phyloP scores from a whole-genome alignment of 2,888 invertebrate species.

The Megaustenia siamemsis region DNA sequence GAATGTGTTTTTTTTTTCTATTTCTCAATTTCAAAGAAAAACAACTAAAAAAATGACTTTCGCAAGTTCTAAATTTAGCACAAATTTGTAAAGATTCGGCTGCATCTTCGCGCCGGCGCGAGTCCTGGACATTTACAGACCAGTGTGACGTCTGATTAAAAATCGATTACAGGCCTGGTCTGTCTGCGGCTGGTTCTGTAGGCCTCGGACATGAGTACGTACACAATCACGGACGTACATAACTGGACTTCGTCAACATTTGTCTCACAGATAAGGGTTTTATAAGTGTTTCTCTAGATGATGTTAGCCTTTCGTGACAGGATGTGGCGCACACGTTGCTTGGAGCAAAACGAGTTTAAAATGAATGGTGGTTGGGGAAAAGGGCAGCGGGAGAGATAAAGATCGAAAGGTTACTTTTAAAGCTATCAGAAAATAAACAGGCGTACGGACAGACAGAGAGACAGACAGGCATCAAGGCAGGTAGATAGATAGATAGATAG shows the following conservation, averaged over 20 bases:
- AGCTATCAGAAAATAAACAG: not conserved
- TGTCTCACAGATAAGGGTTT: too few species aligned
- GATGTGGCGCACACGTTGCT: too few species aligned
- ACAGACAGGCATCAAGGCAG: constrained; percentile 7
- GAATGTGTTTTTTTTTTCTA: not conserved
- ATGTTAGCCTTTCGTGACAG: too few species aligned
- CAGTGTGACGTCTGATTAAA: not conserved
- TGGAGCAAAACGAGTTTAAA: too few species aligned
- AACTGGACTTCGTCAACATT: not conserved
- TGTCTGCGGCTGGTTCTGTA: constrained; percentile 2
- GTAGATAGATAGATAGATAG: constrained; percentile 24
- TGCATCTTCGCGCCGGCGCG: not conserved
- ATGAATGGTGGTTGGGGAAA: too few species aligned
- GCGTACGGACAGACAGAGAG: too few species aligned
- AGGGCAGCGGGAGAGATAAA: too few species aligned
- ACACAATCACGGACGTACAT: not conserved
- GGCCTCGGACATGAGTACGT: not conserved
- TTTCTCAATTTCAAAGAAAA: not conserved
- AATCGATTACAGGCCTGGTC: constrained; percentile 12
- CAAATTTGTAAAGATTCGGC: constrained; percentile 21
- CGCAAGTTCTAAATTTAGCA: not conserved
- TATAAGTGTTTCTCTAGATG: too few species aligned
- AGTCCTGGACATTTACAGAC: constrained; percentile 21
- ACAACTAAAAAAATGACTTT: not conserved
- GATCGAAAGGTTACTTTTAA: too few species aligned